Conservation (phyloP, 2,113 vertebrate genomes). For the Phainopepla nitens region DNA sequence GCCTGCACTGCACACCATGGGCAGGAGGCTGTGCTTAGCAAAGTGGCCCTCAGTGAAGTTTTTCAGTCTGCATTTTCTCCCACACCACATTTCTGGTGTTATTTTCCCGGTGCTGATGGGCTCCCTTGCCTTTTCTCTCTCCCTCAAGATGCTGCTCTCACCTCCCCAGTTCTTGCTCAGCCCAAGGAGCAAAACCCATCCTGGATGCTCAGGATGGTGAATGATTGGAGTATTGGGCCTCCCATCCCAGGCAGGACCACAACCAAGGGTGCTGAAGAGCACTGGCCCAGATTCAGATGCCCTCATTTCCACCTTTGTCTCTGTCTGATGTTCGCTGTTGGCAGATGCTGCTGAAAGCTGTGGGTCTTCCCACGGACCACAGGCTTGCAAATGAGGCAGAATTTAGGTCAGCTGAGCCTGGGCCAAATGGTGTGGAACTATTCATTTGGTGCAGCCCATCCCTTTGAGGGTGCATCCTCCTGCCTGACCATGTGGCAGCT, state of each 20-base stretch:
- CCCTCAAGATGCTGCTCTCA: not conserved
- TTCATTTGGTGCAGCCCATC: not conserved
- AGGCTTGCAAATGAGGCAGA: slow-evolving; percentile 18
- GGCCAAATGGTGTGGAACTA: not conserved
- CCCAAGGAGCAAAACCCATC: not conserved
- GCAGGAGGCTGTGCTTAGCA: not conserved
- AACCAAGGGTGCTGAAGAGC: not conserved
- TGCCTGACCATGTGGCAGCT: not conserved
- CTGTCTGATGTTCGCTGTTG: not conserved
- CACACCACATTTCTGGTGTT: not conserved
- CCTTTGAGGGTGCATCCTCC: not conserved
- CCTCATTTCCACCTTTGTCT: slow-evolving; percentile 53
- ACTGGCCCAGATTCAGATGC: not conserved
- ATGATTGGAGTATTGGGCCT: not conserved
- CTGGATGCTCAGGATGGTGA: not conserved
- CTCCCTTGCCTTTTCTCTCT: not conserved
- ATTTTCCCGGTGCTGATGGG: not conserved
- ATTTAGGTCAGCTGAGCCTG: slow-evolving; percentile 54
- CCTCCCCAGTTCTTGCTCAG: not conserved
- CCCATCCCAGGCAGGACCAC: not conserved
- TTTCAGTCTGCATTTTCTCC: not conserved
- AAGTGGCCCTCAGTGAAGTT: accelerated
- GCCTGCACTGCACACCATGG: not conserved
- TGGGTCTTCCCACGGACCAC: slow-evolving; percentile 15
- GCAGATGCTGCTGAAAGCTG: slow-evolving; percentile 36